Conservation (phyloP, 2,797 vertebrate species). For the Apogon talboti region DNA sequence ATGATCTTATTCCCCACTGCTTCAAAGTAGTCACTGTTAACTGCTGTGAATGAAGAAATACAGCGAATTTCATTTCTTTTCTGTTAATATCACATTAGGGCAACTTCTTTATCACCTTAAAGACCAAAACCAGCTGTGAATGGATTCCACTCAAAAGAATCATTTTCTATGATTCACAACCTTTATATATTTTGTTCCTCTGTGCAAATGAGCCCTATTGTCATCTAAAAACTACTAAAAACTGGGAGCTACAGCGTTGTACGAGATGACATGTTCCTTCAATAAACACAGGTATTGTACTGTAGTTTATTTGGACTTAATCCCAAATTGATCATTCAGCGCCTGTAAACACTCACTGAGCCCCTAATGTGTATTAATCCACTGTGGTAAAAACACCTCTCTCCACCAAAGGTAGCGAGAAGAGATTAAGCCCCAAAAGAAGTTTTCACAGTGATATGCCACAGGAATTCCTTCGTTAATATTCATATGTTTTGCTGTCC, state of each 20-base stretch:
- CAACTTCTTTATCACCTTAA: neutral
- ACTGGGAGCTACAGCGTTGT: no score
- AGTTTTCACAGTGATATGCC: no score
- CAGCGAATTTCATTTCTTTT: neutral
- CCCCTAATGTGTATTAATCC: conserved; percentile 1
- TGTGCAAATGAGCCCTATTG: no score
- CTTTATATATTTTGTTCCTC: no score
- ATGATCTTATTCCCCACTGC: neutral
- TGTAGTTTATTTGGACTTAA: neutral
- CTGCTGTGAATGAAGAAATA: neutral
- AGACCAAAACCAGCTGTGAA: no score
- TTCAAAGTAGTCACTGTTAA: conserved; percentile 17
- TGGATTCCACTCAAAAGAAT: no score
- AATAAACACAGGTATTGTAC: neutral
- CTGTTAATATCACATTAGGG: neutral
- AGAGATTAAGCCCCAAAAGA: no score
- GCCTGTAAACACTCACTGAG: neutral
- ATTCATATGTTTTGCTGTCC: no score
- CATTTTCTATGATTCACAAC: no score
- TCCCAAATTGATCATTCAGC: neutral
- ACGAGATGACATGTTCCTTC: neutral
- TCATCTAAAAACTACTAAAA: no score
- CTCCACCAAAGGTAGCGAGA: neutral
- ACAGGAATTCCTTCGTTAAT: no score
- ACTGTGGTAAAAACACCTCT: neutral